phyloP scores from a whole-genome alignment of 2,797 vertebrate species.

The Gymnothorax reevesii region DNA sequence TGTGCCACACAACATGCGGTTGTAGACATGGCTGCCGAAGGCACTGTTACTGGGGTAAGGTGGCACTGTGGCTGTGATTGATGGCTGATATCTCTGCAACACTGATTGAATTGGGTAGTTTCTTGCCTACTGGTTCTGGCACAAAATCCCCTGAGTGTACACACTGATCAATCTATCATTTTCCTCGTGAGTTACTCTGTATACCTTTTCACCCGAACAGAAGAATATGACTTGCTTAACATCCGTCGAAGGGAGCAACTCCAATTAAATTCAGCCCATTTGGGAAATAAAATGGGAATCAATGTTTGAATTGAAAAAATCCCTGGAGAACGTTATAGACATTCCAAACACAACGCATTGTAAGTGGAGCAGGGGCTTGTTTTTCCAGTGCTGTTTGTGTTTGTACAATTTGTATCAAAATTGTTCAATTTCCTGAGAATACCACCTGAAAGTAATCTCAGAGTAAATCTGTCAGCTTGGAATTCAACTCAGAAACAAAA shows the following conservation, averaged over 20 bases:
- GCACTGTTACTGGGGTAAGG: not conserved
- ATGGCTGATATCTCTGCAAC: not conserved
- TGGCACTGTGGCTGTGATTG: not conserved
- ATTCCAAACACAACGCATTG: not conserved
- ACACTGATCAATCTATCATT: not conserved
- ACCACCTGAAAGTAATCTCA: too few relatives aligned
- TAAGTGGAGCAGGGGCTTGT: not conserved
- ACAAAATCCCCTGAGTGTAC: not conserved
- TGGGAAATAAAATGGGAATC: not conserved
- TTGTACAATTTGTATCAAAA: too few relatives aligned
- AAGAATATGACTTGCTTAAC: not conserved
- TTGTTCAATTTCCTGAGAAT: too few relatives aligned
- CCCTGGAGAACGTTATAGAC: not conserved
- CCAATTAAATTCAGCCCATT: not conserved
- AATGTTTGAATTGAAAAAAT: not conserved
- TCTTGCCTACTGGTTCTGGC: not conserved
- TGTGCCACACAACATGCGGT: not conserved
- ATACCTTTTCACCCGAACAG: not conserved
- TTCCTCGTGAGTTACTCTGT: not conserved
- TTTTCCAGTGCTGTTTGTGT: not conserved
- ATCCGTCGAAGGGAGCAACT: not conserved
- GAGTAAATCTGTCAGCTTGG: too few relatives aligned
- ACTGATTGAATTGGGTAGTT: not conserved
- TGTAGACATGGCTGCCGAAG: not conserved
- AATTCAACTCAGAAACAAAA: too few relatives aligned